Percentiles rank a stretch among this genome's conserved stretches.
Evolutionary conservation across 2,113 vertebrate species (phyloP).

Genomic region (Harpagus bidentatus): DNA sequence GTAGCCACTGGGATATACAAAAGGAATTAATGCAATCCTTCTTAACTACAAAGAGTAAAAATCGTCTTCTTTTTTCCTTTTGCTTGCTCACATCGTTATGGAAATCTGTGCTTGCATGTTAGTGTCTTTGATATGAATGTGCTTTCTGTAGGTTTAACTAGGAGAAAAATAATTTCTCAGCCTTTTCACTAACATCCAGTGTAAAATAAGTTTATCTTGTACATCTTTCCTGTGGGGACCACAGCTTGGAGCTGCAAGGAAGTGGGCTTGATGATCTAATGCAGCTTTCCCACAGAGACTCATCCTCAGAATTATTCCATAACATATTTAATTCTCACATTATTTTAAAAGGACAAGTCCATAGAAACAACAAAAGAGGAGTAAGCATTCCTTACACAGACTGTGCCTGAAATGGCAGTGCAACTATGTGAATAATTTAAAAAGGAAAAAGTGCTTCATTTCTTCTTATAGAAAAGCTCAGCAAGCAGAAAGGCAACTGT

Average conservation of each 20-base stretch:
- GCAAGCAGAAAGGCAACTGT: background rate
- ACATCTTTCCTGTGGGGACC: background rate
- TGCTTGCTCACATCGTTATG: background rate
- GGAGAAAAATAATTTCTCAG: background rate
- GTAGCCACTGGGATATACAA: background rate
- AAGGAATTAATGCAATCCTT: background rate
- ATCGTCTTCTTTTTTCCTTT: background rate
- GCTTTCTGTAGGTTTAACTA: background rate
- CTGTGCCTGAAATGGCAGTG: background rate
- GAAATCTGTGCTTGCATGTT: background rate
- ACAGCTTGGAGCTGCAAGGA: background rate
- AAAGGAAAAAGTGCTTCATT: background rate
- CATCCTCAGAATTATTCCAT: background rate
- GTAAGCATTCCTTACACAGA: background rate
- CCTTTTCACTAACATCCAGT: background rate
- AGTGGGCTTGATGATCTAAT: background rate
- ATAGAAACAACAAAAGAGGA: background rate
- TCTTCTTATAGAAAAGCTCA: background rate
- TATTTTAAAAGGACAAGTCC: background rate
- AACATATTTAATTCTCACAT: conserved; percentile 10
- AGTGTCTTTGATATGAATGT: background rate
- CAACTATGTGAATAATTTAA: background rate
- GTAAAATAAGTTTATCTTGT: background rate
- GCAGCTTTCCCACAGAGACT: background rate
- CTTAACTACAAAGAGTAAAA: background rate